A percentile compares a stretch with the other conserved stretches of the same genome.
These are phyloP conservation scores for Forbesichthys agassizii DNA, from an alignment of 2,113 vertebrate genomes.

Conservation along the genomic window DNA sequence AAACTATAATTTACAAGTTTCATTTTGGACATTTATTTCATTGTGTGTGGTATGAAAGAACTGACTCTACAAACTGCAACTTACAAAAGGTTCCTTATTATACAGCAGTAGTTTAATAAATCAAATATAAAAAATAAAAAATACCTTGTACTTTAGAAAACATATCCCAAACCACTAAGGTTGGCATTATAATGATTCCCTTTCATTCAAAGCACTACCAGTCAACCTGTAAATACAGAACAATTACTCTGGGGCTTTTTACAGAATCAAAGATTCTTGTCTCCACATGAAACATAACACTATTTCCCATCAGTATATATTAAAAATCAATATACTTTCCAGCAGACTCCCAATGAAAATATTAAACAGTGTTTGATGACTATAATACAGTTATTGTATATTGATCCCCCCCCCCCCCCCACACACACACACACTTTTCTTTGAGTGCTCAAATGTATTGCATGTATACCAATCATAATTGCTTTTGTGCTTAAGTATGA, in stretches of 20 bases:
- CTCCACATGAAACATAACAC: not conserved
- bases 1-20: too few relatives aligned
- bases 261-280: not conserved
- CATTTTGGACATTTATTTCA: too few relatives aligned
- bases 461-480: constrained; percentile 29
- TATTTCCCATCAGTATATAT: constrained; percentile 13
- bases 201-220: constrained; percentile 34
- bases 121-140: too few relatives aligned
- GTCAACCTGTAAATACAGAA: constrained; percentile 31
- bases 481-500: constrained; percentile 41
- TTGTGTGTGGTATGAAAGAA: too few relatives aligned
- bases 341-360: not conserved
- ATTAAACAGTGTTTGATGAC: constrained; percentile 37
- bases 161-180: constrained; percentile 19
- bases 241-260: constrained; percentile 24
- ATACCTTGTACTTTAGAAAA: too few relatives aligned
- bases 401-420: not conserved
- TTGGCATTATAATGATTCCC: constrained; percentile 32
- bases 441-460: constrained; percentile 28
- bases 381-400: constrained; percentile 19
- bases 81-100: too few relatives aligned
- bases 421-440: not conserved
- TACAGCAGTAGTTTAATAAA: too few relatives aligned
- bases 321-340: constrained; percentile 11
- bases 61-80: too few relatives aligned